These are phyloP conservation scores for Heliconius nattereri DNA, from an alignment of 1,140 invertebrate genomes.

Conservation along the genomic window DNA sequence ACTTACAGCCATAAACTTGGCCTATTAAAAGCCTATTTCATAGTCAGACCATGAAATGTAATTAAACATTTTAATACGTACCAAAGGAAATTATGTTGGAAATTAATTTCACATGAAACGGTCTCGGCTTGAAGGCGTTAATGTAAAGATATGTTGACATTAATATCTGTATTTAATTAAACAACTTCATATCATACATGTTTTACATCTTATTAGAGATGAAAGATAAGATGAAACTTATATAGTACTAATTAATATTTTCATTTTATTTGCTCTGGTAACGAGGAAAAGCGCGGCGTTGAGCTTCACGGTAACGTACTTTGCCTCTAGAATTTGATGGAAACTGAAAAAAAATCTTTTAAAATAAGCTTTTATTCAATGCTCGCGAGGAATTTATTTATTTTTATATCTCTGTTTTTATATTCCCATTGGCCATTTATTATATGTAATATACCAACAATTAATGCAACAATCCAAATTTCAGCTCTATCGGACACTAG, in stretches of 20 bases:
- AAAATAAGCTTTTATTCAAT: too few relatives aligned
- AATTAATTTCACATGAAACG: conserved; percentile 36
- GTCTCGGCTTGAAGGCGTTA: not conserved
- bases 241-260: too few relatives aligned
- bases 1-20: not conserved
- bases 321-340: too few relatives aligned
- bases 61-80: conserved; percentile 27
- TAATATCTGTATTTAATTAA: not conserved
- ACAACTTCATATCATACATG: not conserved
- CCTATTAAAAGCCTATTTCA: not conserved
- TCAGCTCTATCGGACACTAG: too few relatives aligned
- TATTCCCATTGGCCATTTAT: too few relatives aligned
- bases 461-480: too few relatives aligned
- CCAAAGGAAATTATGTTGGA: conserved; percentile 27
- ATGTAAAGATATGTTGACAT: not conserved
- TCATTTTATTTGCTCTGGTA: not conserved
- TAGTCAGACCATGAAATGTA: conserved; percentile 26
- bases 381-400: too few relatives aligned
- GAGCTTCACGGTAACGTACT: too few relatives aligned
- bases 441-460: too few relatives aligned
- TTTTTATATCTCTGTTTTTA: too few relatives aligned
- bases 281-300: too few relatives aligned
- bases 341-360: too few relatives aligned
- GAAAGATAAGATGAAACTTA: not conserved
- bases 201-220: not conserved